Base-by-base conservation (phyloP, 2,888 invertebrate species). In the Tiliacea citrago region DNA sequence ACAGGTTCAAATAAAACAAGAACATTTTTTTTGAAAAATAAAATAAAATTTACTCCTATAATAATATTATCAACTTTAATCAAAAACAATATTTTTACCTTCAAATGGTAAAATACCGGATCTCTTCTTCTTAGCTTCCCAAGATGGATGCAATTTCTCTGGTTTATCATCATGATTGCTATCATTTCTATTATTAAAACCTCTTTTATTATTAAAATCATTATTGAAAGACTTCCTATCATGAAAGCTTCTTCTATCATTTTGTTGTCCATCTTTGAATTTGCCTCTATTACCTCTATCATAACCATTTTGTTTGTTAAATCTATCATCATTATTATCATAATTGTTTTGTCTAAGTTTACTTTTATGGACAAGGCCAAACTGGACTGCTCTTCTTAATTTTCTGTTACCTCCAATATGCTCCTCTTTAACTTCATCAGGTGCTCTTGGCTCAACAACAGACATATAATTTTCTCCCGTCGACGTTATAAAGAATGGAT, bases 111-210 rank as follows among this genome's bases (percentile, higher is more conserved):
- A 89, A 77, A 96, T 92, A 70, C 93, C 92, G 1, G 96, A 96
- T 72, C 94, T 93, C 65, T 93, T 93, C 79, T 95, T 96, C 88
- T 97, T 97, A 2, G 97, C 97, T 89, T 96, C 96, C 97, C 97
- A 97, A 35, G 97, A 97, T 5, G 97, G 97, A 91, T 97, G 97
- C 69, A 96, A 88, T 90, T 96, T 96, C 79, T 96, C 96, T 70
- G 91, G 90, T 70, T 91, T 92, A 10, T 83, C 79, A 67, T 90
- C 89, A 65, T 80, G 74, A 71, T 49, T 83, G 12, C 71, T 82
- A 80, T 82, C 83, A 66, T 85, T 85, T 80, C 74, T 75, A 71
- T 83, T 86, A 62, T 82, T 86, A 62, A 81, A 84, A 77, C 78
- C 67, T 70, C 71, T 82, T 49, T 75, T 85, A 69, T 84, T 81